A percentile compares a stretch with the other conserved stretches of the same genome.
Conservation (phyloP, 2,888 invertebrate genomes). For the Dryobota labecula region DNA sequence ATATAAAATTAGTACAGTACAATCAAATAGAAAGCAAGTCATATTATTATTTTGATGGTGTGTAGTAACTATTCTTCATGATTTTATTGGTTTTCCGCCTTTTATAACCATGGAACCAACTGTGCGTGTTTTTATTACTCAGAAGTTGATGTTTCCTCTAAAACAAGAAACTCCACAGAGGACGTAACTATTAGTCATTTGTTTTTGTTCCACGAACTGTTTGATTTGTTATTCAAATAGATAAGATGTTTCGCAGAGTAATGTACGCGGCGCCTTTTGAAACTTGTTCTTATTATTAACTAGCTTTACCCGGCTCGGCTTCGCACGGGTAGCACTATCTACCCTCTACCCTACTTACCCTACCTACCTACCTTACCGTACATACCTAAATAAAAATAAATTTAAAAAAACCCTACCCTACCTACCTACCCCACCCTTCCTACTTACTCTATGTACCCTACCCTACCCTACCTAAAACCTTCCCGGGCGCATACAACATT, state of each 20-base stretch:
- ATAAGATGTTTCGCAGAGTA: slow-evolving; percentile 14
- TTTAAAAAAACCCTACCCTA: too few species aligned
- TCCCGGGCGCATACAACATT: too few species aligned
- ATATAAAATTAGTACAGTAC: background rate
- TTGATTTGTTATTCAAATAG: slow-evolving; percentile 37
- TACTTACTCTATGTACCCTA: too few species aligned
- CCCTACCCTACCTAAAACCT: too few species aligned
- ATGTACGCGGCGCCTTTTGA: background rate
- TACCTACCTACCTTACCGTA: too few species aligned
- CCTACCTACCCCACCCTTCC: too few species aligned
- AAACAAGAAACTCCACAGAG: background rate
- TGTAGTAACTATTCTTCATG: background rate
- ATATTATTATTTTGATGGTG: background rate
- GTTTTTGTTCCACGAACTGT: slow-evolving; percentile 33
- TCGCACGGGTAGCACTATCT: too few species aligned
- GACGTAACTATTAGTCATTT: slow-evolving; percentile 29
- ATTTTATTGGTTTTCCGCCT: background rate
- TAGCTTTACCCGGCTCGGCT: too few species aligned
- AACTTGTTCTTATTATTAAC: background rate
- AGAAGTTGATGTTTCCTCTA: slow-evolving; percentile 26
- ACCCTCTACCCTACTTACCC: too few species aligned
- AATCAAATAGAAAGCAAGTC: background rate
- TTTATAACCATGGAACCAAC: background rate
- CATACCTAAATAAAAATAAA: too few species aligned
- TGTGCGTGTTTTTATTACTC: background rate